Percentiles rank a stretch among this genome's conserved stretches.
Evolutionary conservation across 2,113 vertebrate genomes (phyloP).

Genomic region (Heterotilapia buettikoferi): DNA sequence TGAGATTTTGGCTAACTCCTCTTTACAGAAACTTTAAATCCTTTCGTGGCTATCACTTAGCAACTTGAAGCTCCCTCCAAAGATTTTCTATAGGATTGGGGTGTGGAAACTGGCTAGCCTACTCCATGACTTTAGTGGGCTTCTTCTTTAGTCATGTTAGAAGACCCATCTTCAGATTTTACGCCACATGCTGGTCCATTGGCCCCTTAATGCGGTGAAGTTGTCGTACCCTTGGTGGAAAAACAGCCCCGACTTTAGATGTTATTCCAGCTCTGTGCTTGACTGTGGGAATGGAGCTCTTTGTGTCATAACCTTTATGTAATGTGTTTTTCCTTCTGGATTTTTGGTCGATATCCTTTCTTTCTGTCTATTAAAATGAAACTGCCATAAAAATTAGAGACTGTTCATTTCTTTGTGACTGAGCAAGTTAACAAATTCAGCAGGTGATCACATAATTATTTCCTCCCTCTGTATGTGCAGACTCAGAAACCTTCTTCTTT

Average conservation of each 20-base stretch:
- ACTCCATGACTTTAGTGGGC: not conserved
- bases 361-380: not conserved
- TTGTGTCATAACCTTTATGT: not conserved
- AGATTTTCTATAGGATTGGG: not conserved
- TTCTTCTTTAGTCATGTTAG: not conserved
- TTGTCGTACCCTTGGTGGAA: not conserved
- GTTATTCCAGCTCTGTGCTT: not conserved
- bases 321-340: not conserved
- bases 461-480: not conserved
- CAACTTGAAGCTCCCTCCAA: not conserved
- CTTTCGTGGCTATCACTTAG: not conserved
- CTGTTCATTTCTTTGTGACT: not conserved
- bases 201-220: not conserved
- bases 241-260: not conserved
- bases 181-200: not conserved
- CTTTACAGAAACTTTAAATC: not conserved
- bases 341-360: not conserved
- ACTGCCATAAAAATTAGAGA: not conserved
- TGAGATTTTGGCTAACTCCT: not conserved
- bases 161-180: not conserved
- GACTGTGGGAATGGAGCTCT: not conserved
- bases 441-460: not conserved
- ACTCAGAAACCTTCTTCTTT: not conserved
- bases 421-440: not conserved
- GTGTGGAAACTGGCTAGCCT: not conserved